Conservation (phyloP, 2,888 invertebrate species). For the Cylloceria caligata region DNA sequence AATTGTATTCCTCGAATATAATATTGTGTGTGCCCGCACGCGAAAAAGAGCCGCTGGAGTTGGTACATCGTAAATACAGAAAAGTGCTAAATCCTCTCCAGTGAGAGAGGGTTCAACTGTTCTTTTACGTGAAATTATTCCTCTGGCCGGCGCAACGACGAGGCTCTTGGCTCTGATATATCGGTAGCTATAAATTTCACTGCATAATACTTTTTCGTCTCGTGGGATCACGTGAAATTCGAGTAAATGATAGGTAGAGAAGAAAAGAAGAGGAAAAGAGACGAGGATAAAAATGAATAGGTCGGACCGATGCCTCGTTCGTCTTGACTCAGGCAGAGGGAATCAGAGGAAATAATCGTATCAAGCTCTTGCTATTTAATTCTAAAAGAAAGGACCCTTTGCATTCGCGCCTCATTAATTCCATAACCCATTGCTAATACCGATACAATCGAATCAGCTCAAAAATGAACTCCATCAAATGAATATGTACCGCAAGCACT, state of each 20-base stretch:
- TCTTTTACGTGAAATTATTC: slow-evolving; percentile 73
- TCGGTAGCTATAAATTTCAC: slow-evolving; percentile 74
- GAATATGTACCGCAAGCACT: background rate
- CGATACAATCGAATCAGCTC: background rate
- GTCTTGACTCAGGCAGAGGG: slow-evolving; percentile 27
- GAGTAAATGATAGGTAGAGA: slow-evolving; percentile 59
- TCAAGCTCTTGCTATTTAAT: slow-evolving; percentile 52
- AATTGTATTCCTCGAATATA: slow-evolving; percentile 46
- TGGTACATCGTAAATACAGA: slow-evolving; percentile 65
- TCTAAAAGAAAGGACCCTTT: slow-evolving; percentile 24
- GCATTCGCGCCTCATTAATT: slow-evolving; percentile 18
- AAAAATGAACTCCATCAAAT: background rate
- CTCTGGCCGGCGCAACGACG: slow-evolving; percentile 60
- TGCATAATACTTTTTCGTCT: slow-evolving; percentile 67
- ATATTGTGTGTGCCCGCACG: slow-evolving; percentile 34
- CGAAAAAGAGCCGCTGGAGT: slow-evolving; percentile 38
- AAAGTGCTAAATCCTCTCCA: slow-evolving; percentile 62
- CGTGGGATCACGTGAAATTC: slow-evolving; percentile 69
- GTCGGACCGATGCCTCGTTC: slow-evolving; percentile 32
- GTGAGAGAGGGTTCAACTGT: slow-evolving; percentile 59
- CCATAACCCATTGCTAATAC: background rate
- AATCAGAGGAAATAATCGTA: slow-evolving; percentile 68
- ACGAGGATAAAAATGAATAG: slow-evolving; percentile 16
- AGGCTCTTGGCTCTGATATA: slow-evolving; percentile 72
- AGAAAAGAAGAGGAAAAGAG: slow-evolving; percentile 48